Evolutionary conservation across 2,113 vertebrate species (phyloP).

Genomic region (Odobenus rosmarus): DNA sequence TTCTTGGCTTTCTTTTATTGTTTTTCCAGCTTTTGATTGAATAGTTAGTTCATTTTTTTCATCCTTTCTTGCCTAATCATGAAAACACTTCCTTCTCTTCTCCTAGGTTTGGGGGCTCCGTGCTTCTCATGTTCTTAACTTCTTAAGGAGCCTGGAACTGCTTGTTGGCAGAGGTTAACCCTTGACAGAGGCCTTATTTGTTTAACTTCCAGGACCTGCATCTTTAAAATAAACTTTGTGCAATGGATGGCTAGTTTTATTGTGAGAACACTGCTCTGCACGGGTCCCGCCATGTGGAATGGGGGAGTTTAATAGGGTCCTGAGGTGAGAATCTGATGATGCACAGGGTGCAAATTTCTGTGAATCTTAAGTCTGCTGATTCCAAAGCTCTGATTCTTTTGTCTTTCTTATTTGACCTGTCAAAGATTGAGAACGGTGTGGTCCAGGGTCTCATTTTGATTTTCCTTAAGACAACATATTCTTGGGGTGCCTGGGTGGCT

Average conservation of each 20-base stretch:
- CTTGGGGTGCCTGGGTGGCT: background rate
- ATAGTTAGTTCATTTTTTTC: background rate
- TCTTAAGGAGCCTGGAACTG: background rate
- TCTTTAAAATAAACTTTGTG: background rate
- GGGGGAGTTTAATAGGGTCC: background rate
- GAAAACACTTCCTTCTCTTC: background rate
- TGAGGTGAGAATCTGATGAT: background rate
- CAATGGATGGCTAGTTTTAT: background rate
- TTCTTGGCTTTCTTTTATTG: conserved; percentile 1
- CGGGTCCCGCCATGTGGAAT: rapidly evolving
- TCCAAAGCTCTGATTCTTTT: background rate
- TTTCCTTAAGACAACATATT: background rate
- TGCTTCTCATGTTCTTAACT: background rate
- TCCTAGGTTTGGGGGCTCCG: background rate
- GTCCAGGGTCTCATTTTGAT: background rate
- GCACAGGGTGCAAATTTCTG: background rate
- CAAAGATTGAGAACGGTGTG: background rate
- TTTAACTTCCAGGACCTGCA: background rate
- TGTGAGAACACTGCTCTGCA: background rate
- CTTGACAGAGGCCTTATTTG: background rate
- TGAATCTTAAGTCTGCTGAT: no score
- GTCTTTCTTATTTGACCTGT: background rate
- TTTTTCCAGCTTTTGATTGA: background rate
- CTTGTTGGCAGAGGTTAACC: background rate
- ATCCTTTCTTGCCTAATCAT: background rate